A percentile compares a stretch with the other conserved stretches of the same genome.
phyloP scores from a whole-genome alignment of 2,113 vertebrate genomes.

The Arenaria interpres region DNA sequence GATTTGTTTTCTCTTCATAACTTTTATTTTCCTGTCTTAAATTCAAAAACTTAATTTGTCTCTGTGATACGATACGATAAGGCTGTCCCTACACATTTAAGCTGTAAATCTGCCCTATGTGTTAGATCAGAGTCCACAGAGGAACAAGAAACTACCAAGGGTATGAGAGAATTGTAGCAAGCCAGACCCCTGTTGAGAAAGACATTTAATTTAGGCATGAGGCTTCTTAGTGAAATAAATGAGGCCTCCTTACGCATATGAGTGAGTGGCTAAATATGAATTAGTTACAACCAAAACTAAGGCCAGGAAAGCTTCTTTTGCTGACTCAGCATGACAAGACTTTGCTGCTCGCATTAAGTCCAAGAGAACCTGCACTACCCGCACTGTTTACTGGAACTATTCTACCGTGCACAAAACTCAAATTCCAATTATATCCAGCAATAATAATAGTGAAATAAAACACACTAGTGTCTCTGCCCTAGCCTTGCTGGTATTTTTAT shows the following conservation, averaged over 20 bases:
- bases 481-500: neutral
- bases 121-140: neutral
- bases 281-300: neutral
- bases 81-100: neutral
- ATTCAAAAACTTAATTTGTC: neutral
- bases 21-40: neutral
- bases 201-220: neutral
- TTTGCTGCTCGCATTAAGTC: neutral
- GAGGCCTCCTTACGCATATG: neutral
- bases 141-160: neutral
- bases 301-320: neutral
- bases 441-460: neutral
- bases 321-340: neutral
- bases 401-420: neutral
- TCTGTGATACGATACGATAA: neutral
- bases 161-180: neutral
- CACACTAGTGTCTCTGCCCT: neutral
- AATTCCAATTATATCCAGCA: neutral
- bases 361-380: neutral
- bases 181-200: neutral
- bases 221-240: neutral
- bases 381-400: neutral
- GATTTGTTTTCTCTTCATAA: slow-evolving; percentile 20
- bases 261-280: neutral
- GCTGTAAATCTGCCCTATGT: neutral